Conservation (phyloP, 1,140 invertebrate species). For the Protaetia brevitarsis region DNA sequence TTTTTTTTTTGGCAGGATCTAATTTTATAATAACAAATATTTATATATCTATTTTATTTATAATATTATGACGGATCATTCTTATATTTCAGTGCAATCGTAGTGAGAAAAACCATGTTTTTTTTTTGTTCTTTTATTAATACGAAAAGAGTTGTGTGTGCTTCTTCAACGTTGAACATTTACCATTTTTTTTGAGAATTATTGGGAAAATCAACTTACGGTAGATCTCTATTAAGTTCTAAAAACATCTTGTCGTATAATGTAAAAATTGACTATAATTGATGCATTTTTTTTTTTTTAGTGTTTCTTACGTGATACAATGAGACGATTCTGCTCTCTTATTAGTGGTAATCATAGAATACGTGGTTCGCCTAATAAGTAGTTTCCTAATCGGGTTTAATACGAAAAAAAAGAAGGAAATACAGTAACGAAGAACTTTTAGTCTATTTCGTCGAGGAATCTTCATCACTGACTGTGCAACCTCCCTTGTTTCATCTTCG, state of each 20-base stretch:
- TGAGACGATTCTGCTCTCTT: not conserved
- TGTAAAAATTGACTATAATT: conserved; percentile 1
- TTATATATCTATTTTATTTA: too few relatives aligned
- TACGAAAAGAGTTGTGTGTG: not conserved
- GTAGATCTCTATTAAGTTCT: not conserved
- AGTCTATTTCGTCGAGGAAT: not conserved
- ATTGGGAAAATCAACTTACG: not conserved
- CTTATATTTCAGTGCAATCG: conserved; percentile 9
- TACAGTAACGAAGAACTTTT: not conserved
- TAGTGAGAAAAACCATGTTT: conserved; percentile 8
- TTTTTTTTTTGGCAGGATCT: conserved; percentile 19
- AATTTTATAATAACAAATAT: conserved; percentile 17
- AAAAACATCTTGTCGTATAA: not conserved
- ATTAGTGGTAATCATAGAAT: not conserved
- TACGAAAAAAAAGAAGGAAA: not conserved
- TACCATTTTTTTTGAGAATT: not conserved
- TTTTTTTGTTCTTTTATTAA: too few relatives aligned
- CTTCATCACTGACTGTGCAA: conserved; percentile 54
- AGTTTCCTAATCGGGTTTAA: not conserved
- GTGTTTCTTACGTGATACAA: not conserved
- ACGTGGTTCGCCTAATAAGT: not conserved
- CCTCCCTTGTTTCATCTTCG: conserved; percentile 53
- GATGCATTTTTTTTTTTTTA: not conserved
- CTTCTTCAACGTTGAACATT: not conserved
- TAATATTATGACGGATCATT: conserved; percentile 22